These are phyloP conservation scores for Xyrichtys novacula DNA, from an alignment of 2,797 vertebrate genomes.

Conservation along the genomic window DNA sequence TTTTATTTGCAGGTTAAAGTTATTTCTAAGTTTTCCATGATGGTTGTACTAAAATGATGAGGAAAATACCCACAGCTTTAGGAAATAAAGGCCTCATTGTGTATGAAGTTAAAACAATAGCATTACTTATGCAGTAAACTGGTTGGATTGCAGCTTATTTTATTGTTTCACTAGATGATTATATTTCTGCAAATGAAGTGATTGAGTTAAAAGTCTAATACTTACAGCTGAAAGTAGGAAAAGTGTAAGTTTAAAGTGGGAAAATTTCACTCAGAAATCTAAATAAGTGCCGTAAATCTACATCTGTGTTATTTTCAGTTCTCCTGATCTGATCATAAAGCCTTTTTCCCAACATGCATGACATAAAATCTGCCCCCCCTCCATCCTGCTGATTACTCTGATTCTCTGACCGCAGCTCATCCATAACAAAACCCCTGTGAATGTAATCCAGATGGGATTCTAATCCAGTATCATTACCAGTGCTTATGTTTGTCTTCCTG, in stretches of 20 bases:
- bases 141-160: background rate
- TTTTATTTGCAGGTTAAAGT: too few relatives aligned
- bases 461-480: constrained; percentile 37
- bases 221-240: background rate
- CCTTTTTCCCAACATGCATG: background rate
- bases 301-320: background rate
- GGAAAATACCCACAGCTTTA: background rate
- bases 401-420: constrained; percentile 38
- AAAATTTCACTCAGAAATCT: background rate
- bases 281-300: background rate
- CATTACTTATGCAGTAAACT: background rate
- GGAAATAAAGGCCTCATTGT: background rate
- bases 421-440: constrained; percentile 17
- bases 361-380: background rate
- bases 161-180: background rate
- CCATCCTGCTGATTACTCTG: constrained; percentile 42
- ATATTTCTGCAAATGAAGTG: background rate
- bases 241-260: background rate
- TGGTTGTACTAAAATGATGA: background rate
- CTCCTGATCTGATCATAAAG: background rate
- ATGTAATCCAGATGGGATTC: constrained; percentile 18
- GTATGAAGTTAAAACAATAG: background rate
- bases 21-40: background rate
- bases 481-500: constrained; percentile 16
- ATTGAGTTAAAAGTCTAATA: background rate